Base-by-base conservation (phyloP, 2,797 vertebrate species). In the Sphaeramia orbicularis region DNA sequence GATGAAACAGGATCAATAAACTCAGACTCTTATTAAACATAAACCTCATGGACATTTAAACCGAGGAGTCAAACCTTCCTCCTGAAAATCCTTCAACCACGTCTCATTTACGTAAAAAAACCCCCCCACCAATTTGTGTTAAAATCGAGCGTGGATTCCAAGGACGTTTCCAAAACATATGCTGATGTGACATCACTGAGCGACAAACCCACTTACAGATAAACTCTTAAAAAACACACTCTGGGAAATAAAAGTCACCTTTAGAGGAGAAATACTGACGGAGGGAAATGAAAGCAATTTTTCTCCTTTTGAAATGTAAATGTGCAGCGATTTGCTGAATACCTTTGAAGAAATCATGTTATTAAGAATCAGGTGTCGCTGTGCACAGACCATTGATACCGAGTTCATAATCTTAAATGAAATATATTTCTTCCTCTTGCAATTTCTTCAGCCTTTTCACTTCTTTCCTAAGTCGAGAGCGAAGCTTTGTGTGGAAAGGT, bases 281-380 rank as follows among this genome's bases (percentile, higher is more conserved):
- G 65, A 93, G 94, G 89, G 81, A 94, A 96, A 94, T 91, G 91
- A 95, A 94, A 69, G 73, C 92, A 95, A 94, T 94, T 94, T 94
- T 87, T 93, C 94, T 94, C 90, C 95, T 95, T 96, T 96, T 97
- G 94, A 95, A 94, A 94, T 95, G 93, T 91, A 95, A 94, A 95
- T 96, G 94, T 81, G 71, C 89, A 86, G 87, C 90, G 92, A 95
- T 96, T 95, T 95, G 87, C 94, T 94, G 92, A 95, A 94, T 91
- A 91, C 88, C 94, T 96, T 96, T 95, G 93, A 97, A 96, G 93
- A 93, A 92, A 94, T 94, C 93, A 91, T 93, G 94, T 95, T 94
- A 95, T 96, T 96, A 95, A 94, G 94, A 95, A 95, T 92, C 86
- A 88, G 94, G 83, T 93, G 87, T 93, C 85, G 93, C 91, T 89